Conservation (phyloP, 2,888 invertebrate species). For the Cephalotes varians region DNA sequence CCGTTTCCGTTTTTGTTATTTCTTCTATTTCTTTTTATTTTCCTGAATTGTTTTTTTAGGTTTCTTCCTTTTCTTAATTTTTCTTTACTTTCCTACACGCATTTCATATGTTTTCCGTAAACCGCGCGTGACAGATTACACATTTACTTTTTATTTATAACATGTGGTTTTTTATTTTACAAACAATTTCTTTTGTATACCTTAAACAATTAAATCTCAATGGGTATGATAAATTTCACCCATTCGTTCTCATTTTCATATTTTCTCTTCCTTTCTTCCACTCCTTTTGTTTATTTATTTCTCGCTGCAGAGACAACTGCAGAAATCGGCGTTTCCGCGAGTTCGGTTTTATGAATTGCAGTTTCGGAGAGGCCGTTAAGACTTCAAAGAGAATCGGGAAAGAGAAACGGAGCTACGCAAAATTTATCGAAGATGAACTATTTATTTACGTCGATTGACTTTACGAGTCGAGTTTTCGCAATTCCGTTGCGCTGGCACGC, state of each 20-base stretch:
- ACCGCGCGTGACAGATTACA: background rate
- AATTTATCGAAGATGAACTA: slow-evolving; percentile 46
- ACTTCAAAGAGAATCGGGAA: slow-evolving; percentile 47
- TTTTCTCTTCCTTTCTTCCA: background rate
- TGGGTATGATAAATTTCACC: background rate
- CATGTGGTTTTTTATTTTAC: background rate
- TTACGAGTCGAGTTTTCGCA: slow-evolving; percentile 6
- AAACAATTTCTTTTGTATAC: background rate
- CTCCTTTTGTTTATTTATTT: slow-evolving; percentile 12
- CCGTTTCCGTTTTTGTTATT: background rate
- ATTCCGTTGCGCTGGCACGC: background rate
- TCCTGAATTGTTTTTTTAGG: background rate
- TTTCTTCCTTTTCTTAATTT: background rate
- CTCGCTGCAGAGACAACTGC: background rate
- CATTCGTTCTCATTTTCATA: background rate
- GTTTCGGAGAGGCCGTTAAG: slow-evolving; percentile 41
- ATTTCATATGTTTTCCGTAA: background rate
- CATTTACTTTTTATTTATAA: slow-evolving; percentile 1
- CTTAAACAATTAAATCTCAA: background rate
- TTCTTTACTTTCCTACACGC: background rate
- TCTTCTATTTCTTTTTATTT: background rate
- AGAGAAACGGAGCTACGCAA: slow-evolving; percentile 39
- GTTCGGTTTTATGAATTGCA: slow-evolving; percentile 5
- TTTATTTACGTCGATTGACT: background rate
- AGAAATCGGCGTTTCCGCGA: background rate